Conservation (phyloP, 2,113 vertebrate genomes). For the Opisthocomus hoazin region DNA sequence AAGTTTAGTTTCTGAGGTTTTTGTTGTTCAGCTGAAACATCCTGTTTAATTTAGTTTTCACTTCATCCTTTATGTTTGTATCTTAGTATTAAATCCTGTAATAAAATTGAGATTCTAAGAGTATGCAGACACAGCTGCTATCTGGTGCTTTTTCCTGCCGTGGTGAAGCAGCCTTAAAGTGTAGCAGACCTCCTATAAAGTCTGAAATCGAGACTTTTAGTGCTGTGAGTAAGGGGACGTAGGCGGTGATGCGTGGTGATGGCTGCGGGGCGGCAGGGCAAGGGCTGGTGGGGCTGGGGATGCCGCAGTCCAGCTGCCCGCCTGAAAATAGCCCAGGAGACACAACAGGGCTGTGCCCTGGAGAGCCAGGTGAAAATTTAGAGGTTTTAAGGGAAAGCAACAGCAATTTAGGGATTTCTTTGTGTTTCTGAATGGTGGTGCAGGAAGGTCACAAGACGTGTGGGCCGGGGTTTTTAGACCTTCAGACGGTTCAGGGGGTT, state of each 20-base stretch:
- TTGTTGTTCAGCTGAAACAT: neutral
- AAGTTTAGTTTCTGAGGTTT: neutral
- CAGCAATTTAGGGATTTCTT: neutral
- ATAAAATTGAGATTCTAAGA: neutral
- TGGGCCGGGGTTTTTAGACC: neutral
- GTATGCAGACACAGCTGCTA: neutral
- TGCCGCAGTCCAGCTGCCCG: neutral
- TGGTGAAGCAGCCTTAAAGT: neutral
- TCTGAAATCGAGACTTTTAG: neutral
- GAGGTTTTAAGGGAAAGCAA: neutral
- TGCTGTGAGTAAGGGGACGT: neutral
- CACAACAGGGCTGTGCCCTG: neutral
- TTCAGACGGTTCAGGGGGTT: neutral
- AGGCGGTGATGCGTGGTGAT: neutral
- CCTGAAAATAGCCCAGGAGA: neutral
- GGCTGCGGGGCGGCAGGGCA: accelerated
- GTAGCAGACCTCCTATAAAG: neutral
- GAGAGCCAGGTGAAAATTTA: neutral
- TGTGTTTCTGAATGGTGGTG: neutral
- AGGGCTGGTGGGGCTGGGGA: neutral
- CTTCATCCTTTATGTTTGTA: neutral
- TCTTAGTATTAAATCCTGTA: neutral
- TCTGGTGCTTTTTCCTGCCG: neutral
- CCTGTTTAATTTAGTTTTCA: neutral
- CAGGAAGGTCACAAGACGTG: neutral